Evolutionary conservation across 2,888 invertebrate genomes (phyloP).

Genomic region (Pachycephus smyrnensis): DNA sequence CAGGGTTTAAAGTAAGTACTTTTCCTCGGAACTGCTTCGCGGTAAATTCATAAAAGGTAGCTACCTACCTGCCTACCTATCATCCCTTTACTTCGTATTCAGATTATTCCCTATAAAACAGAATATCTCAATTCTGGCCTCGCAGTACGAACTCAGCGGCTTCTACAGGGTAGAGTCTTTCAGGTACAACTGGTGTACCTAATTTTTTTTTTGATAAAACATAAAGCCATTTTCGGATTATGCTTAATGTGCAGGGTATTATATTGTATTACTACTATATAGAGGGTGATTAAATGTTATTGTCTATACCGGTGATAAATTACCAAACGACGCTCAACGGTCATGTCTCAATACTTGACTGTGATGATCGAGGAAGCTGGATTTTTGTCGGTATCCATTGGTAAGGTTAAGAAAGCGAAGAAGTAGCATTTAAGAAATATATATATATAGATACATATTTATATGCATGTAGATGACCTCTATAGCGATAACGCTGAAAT

Average conservation of each 20-base stretch:
- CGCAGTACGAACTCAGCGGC: conserved; percentile 5
- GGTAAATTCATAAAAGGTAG: conserved; percentile 60
- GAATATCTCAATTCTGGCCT: conserved; percentile 58
- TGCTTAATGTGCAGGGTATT: background rate
- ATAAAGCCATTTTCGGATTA: background rate
- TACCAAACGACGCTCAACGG: background rate
- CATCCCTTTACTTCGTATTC: conserved; percentile 43
- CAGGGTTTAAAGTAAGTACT: conserved; percentile 52
- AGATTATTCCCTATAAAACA: conserved; percentile 61
- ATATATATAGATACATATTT: no score
- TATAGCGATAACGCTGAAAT: background rate
- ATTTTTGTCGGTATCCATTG: background rate
- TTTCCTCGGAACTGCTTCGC: conserved; percentile 47
- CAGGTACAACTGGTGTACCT: conserved; percentile 30
- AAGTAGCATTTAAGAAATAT: background rate
- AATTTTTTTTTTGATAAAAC: background rate
- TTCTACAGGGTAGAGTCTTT: background rate
- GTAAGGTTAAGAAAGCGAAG: background rate
- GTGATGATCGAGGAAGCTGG: background rate
- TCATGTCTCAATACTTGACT: background rate
- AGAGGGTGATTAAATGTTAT: background rate
- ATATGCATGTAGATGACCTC: background rate
- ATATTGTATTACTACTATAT: background rate
- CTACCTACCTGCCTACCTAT: conserved; percentile 30
- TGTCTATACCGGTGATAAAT: background rate